Evolutionary conservation across 1,140 invertebrate species (phyloP), one percentile per base, ranked within the genome.

Genomic region (Popillia japonica): DNA sequence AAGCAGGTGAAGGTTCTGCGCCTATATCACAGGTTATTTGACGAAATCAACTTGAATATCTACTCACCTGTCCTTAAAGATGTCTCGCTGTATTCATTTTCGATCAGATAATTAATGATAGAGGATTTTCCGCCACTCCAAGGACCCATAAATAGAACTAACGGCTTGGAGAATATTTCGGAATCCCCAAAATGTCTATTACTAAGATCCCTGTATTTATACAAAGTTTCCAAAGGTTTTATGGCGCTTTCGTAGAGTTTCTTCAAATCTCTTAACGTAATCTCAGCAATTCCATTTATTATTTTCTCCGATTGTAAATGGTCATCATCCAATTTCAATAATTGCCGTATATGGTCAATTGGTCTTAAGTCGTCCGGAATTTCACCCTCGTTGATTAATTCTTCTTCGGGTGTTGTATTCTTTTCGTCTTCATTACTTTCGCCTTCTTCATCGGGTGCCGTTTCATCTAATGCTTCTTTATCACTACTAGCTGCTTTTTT

Each of bases 101-200:
- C 94, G 14, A 96, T 90, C 72, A 98, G 88, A 88, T 98, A 98
- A 87, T 98, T 98, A 74, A 98, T 93, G 79, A 98, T 96, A 9
- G 95, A 94, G 3, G 96, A 97, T 88, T 98, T 98, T 81, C 97
- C 97, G 80, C 96, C 96, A 83, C 95, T 97, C 96, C 96, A 98
- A 23, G 96, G 96, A 44, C 97, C 96, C 93, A 98, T 95, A 83
- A 98, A 96, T 0, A 98, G 87, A 61, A 98, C 91, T 83, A 98
- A 88, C 8, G 97, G 96, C 86, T 98, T 98, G 0, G 96, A 96
- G 87, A 97, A 97, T 85, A 98, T 97, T 90, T 98, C 96, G 7
- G 96, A 94, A 89, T 98, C 96, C 87, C 95, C 94, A 84, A 96
- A 96, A 87, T 96, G 95, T 80, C 96, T 90, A 83, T 97, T 97